Percentiles rank a stretch among this genome's conserved stretches.
Evolutionary conservation across 2,888 invertebrate species (phyloP).

Genomic region (Orgyia antiqua): DNA sequence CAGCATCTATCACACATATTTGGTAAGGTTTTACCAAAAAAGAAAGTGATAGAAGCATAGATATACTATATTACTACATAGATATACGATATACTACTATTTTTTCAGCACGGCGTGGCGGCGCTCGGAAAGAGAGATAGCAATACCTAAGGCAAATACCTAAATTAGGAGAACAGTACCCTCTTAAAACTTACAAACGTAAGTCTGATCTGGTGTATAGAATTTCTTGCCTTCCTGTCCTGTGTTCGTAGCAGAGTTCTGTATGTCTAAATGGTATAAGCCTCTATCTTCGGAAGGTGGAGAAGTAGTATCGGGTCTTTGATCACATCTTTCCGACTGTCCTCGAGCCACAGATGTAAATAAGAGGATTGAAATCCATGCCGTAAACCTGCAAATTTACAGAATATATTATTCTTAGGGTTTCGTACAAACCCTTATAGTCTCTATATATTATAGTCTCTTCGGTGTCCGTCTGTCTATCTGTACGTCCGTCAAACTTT

Average conservation of each 20-base stretch:
- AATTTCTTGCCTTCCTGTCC: slow-evolving; percentile 27
- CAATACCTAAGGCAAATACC: too few species aligned
- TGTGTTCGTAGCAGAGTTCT: slow-evolving; percentile 22
- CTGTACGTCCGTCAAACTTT: too few species aligned
- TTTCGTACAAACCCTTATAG: too few species aligned
- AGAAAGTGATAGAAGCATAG: too few species aligned
- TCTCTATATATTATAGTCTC: not conserved
- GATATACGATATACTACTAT: too few species aligned
- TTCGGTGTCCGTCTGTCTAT: too few species aligned
- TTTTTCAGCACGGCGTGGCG: too few species aligned
- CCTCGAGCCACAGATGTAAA: slow-evolving; percentile 16
- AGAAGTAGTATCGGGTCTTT: slow-evolving; percentile 42
- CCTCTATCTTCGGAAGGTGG: slow-evolving; percentile 45
- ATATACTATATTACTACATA: too few species aligned
- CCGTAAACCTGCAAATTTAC: slow-evolving; percentile 30
- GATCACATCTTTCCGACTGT: slow-evolving; percentile 50
- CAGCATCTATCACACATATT: too few species aligned
- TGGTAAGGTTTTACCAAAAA: too few species aligned
- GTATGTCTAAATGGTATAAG: slow-evolving; percentile 44
- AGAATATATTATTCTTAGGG: not conserved
- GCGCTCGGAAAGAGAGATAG: too few species aligned
- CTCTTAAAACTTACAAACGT: slow-evolving; percentile 49
- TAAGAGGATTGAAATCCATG: slow-evolving; percentile 24
- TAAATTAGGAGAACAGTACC: too few species aligned
- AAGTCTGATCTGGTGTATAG: slow-evolving; percentile 58